Evolutionary conservation across 64 coral and sea anemone genomes (phyloP).

Genomic region (Stylophora pistillata): DNA sequence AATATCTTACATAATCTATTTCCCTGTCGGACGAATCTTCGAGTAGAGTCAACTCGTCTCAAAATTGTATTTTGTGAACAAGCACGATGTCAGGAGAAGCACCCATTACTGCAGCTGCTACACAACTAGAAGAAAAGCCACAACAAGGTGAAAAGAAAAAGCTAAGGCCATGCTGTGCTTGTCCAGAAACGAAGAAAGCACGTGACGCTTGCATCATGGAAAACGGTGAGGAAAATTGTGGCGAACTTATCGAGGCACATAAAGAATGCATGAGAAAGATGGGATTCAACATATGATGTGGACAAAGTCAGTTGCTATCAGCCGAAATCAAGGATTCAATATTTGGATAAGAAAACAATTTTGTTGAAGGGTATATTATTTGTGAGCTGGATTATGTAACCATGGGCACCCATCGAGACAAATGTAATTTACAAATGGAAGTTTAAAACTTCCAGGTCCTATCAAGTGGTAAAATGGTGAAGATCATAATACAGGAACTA

Average conservation of each 20-base stretch:
- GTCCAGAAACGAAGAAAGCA: constrained; percentile 94
- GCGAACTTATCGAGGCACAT: constrained; percentile 90
- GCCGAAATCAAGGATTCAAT: background rate
- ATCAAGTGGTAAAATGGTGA: too few relatives aligned
- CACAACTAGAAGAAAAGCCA: constrained; percentile 59
- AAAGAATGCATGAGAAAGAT: constrained; percentile 91
- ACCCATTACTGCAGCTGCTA: background rate
- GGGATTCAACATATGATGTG: constrained; percentile 87
- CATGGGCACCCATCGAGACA: too few relatives aligned
- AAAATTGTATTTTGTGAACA: background rate
- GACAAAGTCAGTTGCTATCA: background rate
- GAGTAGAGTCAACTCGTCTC: too few relatives aligned
- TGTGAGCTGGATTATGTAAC: background rate
- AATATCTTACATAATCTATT: constrained; percentile 13
- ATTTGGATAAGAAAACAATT: background rate
- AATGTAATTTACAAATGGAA: too few relatives aligned
- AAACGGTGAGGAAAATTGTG: constrained; percentile 85
- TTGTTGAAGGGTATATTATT: background rate
- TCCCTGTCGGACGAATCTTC: background rate
- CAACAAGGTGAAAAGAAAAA: constrained; percentile 70
- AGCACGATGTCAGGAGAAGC: constrained; percentile 16
- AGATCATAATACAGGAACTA: too few relatives aligned
- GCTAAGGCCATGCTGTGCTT: constrained; percentile 88
- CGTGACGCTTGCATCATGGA: constrained; percentile 94
- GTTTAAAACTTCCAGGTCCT: too few relatives aligned